Evolutionary conservation across 2,113 vertebrate genomes (phyloP).

Genomic region (Apeltes quadracus): DNA sequence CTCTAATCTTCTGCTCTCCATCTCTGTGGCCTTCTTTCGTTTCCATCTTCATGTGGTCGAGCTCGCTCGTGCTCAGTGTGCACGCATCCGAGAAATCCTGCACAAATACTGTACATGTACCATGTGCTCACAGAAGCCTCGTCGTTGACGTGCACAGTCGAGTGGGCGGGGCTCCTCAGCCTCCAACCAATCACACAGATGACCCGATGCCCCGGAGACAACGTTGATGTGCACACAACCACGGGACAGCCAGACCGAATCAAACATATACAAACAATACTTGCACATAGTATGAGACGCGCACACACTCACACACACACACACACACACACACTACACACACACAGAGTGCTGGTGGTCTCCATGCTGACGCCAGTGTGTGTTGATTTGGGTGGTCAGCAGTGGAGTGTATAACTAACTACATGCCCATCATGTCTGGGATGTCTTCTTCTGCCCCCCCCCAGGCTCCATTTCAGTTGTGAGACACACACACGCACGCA

Average conservation of each 20-base stretch:
- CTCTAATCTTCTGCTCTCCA: not conserved
- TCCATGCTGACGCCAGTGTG: slow-evolving; percentile 48
- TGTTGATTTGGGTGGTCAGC: slow-evolving; percentile 70
- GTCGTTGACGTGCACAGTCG: not conserved
- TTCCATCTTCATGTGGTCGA: not conserved
- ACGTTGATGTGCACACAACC: slow-evolving; percentile 10
- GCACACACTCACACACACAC: not conserved
- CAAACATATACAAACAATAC: slow-evolving; percentile 28
- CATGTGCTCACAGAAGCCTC: slow-evolving; percentile 5
- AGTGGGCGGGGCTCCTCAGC: slow-evolving; percentile 19
- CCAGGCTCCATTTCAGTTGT: slow-evolving; percentile 40
- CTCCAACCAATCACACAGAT: slow-evolving; percentile 6
- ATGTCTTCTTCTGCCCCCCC: slow-evolving; percentile 55
- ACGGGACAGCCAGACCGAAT: slow-evolving; percentile 9
- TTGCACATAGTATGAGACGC: not conserved
- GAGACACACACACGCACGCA: not conserved
- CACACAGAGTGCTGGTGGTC: slow-evolving; percentile 53
- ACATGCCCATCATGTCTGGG: slow-evolving; percentile 68
- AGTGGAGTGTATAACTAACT: slow-evolving; percentile 57
- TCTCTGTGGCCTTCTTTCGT: not conserved
- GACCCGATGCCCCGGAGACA: slow-evolving; percentile 38
- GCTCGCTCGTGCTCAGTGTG: not conserved
- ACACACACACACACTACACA: slow-evolving; percentile 11
- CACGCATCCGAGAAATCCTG: not conserved
- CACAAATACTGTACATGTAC: not conserved